Evolutionary conservation across 1,140 invertebrate species (phyloP).

Genomic region (Glomeris maerens): DNA sequence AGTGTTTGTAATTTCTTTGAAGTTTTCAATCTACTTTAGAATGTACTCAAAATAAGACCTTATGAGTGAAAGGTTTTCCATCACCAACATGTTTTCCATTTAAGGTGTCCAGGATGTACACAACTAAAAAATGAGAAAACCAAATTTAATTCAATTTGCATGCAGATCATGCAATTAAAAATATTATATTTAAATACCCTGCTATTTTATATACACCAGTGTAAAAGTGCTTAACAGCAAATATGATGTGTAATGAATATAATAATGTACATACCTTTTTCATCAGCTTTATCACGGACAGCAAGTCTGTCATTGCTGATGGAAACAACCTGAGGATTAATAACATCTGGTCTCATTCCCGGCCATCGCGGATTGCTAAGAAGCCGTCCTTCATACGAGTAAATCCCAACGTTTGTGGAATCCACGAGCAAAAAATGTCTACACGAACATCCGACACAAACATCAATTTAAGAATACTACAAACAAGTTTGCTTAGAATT

Average conservation of each 20-base stretch:
- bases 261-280: conserved; percentile 67
- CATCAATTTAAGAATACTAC: not conserved
- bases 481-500: conserved; percentile 2
- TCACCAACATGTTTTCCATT: conserved; percentile 53
- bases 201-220: no score
- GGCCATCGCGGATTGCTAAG: conserved; percentile 63
- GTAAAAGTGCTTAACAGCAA: no score
- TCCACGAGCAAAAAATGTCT: conserved; percentile 76
- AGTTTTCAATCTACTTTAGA: not conserved
- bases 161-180: conserved; percentile 2
- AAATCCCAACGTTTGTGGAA: conserved; percentile 54
- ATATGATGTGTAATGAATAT: no score
- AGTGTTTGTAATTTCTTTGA: not conserved
- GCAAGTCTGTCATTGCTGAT: conserved; percentile 70
- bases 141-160: not conserved
- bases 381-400: conserved; percentile 75
- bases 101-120: conserved; percentile 71
- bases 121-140: conserved; percentile 40
- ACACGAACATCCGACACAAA: conserved; percentile 22
- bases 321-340: conserved; percentile 47
- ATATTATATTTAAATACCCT: no score
- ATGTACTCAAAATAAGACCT: conserved; percentile 23
- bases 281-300: conserved; percentile 62
- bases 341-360: conserved; percentile 48
- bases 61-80: conserved; percentile 41